Base-by-base conservation (phyloP, 2,888 invertebrate genomes). In the Eupithecia subfuscata region DNA sequence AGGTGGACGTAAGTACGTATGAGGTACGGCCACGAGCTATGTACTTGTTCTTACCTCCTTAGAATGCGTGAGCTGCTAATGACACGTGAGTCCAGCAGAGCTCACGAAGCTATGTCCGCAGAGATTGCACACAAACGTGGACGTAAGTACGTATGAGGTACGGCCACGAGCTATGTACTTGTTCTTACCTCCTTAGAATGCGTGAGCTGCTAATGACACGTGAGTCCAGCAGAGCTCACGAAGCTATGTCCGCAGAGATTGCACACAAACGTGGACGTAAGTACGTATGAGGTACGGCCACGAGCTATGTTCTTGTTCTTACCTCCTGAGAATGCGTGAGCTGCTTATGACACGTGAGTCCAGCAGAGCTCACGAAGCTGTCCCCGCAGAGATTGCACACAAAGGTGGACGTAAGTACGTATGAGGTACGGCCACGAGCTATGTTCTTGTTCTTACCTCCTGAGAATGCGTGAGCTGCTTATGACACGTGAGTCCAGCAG, bases 31-130 rank as follows among this genome's bases (percentile, higher is more conserved):
- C 40, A 40, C 40, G 12, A 40, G 40, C 40, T 43, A 43, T 43
- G 14, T 43, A 14, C 16, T 16, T 16, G 45, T 16, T 16, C 8
- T 71, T 77, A 93, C 94, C 90, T 92, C 87, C 74, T 85, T 84
- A 22, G 83, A 87, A 64, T 93, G 93, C 0, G 89, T 85, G 0
- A 92, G 85, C 67, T 87, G 88, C 81, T 89, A 90, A 76, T 93
- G 93, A 67, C 89, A 91, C 73, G 89, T 89, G 0, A 93, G 82
- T 0, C 93, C 93, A 2, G 85, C 87, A 9, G 90, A 89, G 71
- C 92, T 92, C 67, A 93, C 93, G 76, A 91, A 93, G 80, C 92
- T 92, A 83, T 93, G 93, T 0, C 93, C 93, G 71, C 93, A 93
- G 14, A 93, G 73, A 52, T 88, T 89, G 80, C 93, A 93, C 3